Percentiles rank a stretch among this genome's conserved stretches.
Evolutionary conservation across 2,888 invertebrate species (phyloP).

Genomic region (Himalopsyche tibetana): DNA sequence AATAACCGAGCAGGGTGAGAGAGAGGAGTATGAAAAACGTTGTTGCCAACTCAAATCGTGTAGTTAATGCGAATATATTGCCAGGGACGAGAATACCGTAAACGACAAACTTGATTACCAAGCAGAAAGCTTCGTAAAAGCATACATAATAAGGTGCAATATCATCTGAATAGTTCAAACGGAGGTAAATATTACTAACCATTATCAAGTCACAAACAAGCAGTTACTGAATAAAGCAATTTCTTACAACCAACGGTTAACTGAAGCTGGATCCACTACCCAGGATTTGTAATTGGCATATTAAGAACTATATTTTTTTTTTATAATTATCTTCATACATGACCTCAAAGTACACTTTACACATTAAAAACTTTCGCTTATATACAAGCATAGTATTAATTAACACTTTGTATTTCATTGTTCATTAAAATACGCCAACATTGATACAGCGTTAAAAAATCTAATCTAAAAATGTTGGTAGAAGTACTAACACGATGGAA

Average conservation of each 20-base stretch:
- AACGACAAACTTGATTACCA: background rate
- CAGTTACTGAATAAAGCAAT: slow-evolving; percentile 55
- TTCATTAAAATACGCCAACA: too few species aligned
- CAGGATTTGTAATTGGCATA: too few species aligned
- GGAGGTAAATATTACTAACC: background rate
- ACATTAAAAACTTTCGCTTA: too few species aligned
- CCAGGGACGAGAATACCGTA: background rate
- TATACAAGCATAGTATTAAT: too few species aligned
- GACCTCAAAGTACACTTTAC: too few species aligned
- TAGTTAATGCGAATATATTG: slow-evolving; percentile 32
- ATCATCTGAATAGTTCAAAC: background rate
- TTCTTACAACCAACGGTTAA: slow-evolving; percentile 45
- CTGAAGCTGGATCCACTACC: slow-evolving; percentile 9
- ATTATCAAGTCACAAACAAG: slow-evolving; percentile 50
- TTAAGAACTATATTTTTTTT: too few species aligned
- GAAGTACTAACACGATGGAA: too few species aligned
- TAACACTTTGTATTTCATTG: too few species aligned
- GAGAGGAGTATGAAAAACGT: background rate
- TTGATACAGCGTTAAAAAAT: too few species aligned
- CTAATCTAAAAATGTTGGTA: too few species aligned
- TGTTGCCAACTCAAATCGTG: slow-evolving; percentile 26
- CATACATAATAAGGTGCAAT: background rate
- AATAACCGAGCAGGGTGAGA: slow-evolving; percentile 11
- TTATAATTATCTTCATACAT: too few species aligned
- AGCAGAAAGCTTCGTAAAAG: background rate